A percentile compares a stretch with the other conserved stretches of the same genome.
Evolutionary conservation across 1,140 invertebrate species (phyloP).

Genomic region (Octopus sinensis): DNA sequence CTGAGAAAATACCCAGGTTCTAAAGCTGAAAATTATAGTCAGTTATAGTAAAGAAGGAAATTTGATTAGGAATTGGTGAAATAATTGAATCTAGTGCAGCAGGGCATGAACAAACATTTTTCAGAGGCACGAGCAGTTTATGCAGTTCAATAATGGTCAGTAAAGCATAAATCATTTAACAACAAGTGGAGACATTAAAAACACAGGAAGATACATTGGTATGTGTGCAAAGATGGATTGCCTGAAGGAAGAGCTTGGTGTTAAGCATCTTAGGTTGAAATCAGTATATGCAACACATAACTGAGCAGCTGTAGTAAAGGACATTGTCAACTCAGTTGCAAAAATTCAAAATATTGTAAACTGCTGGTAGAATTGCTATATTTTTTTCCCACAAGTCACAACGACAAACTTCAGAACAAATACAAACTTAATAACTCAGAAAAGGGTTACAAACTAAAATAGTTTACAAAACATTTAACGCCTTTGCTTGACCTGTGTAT

Average conservation of each 20-base stretch:
- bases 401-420: too few relatives aligned
- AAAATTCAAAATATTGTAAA: too few relatives aligned
- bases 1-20: not conserved
- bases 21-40: not conserved
- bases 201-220: conserved; percentile 1
- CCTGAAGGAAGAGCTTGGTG: not conserved
- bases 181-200: not conserved
- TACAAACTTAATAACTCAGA: too few relatives aligned
- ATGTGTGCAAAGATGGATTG: not conserved
- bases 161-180: not conserved
- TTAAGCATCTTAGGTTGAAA: not conserved
- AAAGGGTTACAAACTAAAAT: too few relatives aligned
- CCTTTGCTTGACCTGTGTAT: too few relatives aligned
- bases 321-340: not conserved
- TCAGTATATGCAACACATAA: conserved; percentile 4
- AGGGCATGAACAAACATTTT: not conserved
- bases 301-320: not conserved
- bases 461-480: too few relatives aligned
- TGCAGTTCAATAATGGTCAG: not conserved
- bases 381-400: too few relatives aligned
- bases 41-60: not conserved
- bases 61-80: not conserved
- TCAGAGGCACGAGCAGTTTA: not conserved
- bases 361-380: too few relatives aligned
- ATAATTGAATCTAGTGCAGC: conserved; percentile 1